Base-by-base conservation (phyloP, 2,888 invertebrate genomes). In the Ypsolopha sequella region DNA sequence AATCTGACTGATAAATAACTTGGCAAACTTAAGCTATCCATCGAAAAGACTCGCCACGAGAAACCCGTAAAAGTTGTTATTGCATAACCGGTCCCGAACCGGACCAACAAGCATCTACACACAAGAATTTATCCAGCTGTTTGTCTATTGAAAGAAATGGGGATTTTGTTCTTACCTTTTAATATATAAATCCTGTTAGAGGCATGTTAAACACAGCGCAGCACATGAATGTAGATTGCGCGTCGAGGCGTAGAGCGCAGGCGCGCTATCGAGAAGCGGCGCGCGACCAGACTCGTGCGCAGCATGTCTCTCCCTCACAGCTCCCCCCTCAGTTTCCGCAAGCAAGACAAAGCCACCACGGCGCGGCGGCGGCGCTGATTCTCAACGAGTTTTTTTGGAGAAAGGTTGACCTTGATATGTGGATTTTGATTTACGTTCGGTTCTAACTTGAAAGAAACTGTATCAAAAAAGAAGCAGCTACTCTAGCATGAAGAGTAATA, bases 41-140 rank as follows among this genome's bases (percentile, higher is more conserved):
- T 51, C 54, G 39, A 39, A 39, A 10, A 39, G 39, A 11, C 39
- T 39, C n/a, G 10, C 53, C 48, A 50, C 54, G 54, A 55, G 53
- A 50, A 51, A 53, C 51, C 24, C 24, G 43, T 44, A 44, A 44
- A 44, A 44, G 43, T 13, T 44, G 43, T 55, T 56, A 58, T 56
- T 55, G 54, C 52, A 51, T 45, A 59, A 61, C 61, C 59, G 59
- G 60, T 59, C 55, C 36, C 14, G 52, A 24, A 24, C 24, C 24
- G 24, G 24, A 24, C 24, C 24, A 2, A 2, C 24, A 24, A 24
- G 24, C 24, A 24, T 24, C 24, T 24, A 24, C 24, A 24, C 24
- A 24, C 24, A 24, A 3, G 24, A 24, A 24, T 24, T 24, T 24
- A 24, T 24, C 24, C 24, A 2, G 24, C 24, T 24, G 24, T 24